Evolutionary conservation across 2,888 invertebrate species (phyloP).

Genomic region (Shargacucullia verbasci): DNA sequence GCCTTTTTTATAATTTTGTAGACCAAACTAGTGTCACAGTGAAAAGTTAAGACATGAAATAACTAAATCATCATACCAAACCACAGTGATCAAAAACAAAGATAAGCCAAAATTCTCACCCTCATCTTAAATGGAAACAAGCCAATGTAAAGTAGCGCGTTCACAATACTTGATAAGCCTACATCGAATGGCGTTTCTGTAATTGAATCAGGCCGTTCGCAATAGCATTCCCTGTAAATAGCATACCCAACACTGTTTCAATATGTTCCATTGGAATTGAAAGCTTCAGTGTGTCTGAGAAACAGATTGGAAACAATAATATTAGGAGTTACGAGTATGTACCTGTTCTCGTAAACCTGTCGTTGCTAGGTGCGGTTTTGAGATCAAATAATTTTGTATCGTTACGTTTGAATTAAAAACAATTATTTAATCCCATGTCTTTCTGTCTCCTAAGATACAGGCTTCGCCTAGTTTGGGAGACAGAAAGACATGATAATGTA

Average conservation of each 20-base stretch:
- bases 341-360: constrained; percentile 1
- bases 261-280: constrained; percentile 1
- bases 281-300: constrained; percentile 4
- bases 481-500: no score
- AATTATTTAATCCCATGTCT: no score
- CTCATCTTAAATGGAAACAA: not conserved
- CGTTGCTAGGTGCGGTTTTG: no score
- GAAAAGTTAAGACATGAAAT: no score
- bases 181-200: constrained; percentile 1
- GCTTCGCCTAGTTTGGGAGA: no score
- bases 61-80: no score
- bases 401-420: no score
- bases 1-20: no score
- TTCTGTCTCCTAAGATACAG: no score
- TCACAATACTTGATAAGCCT: not conserved
- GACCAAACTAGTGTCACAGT: no score
- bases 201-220: constrained; percentile 1
- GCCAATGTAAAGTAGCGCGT: not conserved
- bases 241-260: not conserved
- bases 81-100: no score
- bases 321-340: constrained; percentile 6
- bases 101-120: not conserved
- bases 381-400: constrained; percentile 1
- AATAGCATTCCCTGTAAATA: constrained; percentile 6
- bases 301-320: constrained; percentile 4